Base-by-base conservation (phyloP, 2,888 invertebrate genomes). In the Drosophila greeni region DNA sequence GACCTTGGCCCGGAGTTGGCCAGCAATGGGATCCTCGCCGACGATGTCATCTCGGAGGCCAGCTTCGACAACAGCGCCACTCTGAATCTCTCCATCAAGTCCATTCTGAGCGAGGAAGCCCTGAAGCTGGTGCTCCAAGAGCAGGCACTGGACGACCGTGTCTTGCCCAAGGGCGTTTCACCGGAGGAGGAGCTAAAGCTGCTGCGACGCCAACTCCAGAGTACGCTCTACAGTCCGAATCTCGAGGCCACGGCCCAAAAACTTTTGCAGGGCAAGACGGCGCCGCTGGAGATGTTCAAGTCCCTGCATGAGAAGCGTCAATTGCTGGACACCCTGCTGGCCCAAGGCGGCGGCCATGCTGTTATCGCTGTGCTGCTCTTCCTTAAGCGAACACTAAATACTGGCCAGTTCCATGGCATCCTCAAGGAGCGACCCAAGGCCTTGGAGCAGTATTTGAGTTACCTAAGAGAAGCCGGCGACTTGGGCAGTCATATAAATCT, bases 281-380 rank as follows among this genome's bases (percentile, higher is more conserved):
- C 88, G 60, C 91, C 89, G 5, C 88, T 90, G 51, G 90, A 91
- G 52, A 84, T 88, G 3, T 92, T 92, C 53, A 90, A 91, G 55
- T 91, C 91, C 9, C 77, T 95, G 87, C 89, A 91, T 85, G 92
- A 92, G 73, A 96, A 96, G 88, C 92, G 92, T 36, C 90, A 92
- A 62, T 86, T 96, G 14, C 85, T 96, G 9, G 94, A 95, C 82
- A 92, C 92, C 64, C 93, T 95, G 0, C 88, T 95, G 31, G 90
- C 90, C 29, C 91, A 92, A 52, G 94, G 93, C 7, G 94, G 95
- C 88, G 96, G 95, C 24, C 94, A 95, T 90, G 92, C 93, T 24
- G 93, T 95, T 72, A 89, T 88, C 45, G 85, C 84, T 0, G 89
- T 95, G 23, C 91, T 94, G 0, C 86, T 96, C 9, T 96, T 94